Evolutionary conservation across 2,113 vertebrate genomes (phyloP).

Genomic region (Cyprinodon variegatus): DNA sequence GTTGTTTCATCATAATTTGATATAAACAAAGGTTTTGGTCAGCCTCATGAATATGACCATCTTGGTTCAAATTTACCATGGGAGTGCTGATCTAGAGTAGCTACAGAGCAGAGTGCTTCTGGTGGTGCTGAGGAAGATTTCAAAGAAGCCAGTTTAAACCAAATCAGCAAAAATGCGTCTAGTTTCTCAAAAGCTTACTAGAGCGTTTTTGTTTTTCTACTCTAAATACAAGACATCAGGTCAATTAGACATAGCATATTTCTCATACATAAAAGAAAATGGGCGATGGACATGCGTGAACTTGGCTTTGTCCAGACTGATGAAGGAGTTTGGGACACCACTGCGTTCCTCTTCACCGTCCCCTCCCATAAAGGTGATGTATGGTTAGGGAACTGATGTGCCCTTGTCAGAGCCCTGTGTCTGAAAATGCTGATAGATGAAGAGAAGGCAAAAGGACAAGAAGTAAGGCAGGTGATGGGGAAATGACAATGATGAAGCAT

Average conservation of each 20-base stretch:
- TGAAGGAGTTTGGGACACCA: conserved; percentile 74
- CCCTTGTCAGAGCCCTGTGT: conserved; percentile 74
- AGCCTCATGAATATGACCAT: too few relatives aligned
- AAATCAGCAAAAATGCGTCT: too few relatives aligned
- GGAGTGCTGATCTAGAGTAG: too few relatives aligned
- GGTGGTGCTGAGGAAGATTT: too few relatives aligned
- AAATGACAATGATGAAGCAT: conserved; percentile 74
- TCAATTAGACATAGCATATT: conserved; percentile 35
- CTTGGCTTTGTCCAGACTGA: conserved; percentile 65
- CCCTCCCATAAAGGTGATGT: conserved; percentile 72
- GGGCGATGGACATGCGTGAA: conserved; percentile 40
- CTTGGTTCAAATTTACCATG: too few relatives aligned
- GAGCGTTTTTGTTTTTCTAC: not conserved
- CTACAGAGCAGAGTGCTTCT: too few relatives aligned
- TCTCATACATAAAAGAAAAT: conserved; percentile 53
- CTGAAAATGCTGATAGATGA: conserved; percentile 75
- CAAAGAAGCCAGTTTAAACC: too few relatives aligned
- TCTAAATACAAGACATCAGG: not conserved
- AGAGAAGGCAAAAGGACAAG: conserved; percentile 58
- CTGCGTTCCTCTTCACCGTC: not conserved
- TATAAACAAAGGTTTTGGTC: too few relatives aligned
- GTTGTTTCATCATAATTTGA: too few relatives aligned
- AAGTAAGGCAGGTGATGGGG: conserved; percentile 70
- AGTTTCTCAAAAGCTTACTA: too few relatives aligned
- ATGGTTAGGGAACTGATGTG: conserved; percentile 69